Base-by-base conservation (phyloP, 2,888 invertebrate genomes). In the Ormyrus thymus region DNA sequence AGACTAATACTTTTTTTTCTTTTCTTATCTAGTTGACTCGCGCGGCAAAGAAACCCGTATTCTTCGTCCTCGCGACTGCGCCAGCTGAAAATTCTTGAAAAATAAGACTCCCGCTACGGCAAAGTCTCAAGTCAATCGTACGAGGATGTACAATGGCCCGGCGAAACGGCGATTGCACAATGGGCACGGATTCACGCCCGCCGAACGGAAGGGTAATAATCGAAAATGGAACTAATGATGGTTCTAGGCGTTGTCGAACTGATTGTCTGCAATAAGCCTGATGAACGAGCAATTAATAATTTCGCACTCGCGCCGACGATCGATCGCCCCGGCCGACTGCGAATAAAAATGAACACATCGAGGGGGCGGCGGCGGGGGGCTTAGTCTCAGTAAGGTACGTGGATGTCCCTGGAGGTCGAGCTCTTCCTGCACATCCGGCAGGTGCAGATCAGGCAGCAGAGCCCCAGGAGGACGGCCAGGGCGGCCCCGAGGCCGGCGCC, bases 391-490 rank as follows among this genome's bases (percentile, higher is more conserved):
- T 93, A 93, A 86, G 93, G 92, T 90, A 93, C 89, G 62, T 93
- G 93, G 76, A 93, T 92, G 79, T 93, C 93, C 81, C 93, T 92
- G 8, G 92, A 92, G 61, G 92, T 91, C 77, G 92, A 89, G 83
- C 93, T 92, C 85, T 92, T 92, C 90, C 93, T 92, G 89, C 93
- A 94, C 68, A 92, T 87, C 48, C 93, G 92, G 90, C 93, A 94
- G n/a, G 92, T 91, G 7, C 92, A 92, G 51, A 92, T 91, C 78
- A 94, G 88, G 76, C 93, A 93, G 69, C 92, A 91, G 0, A 92
- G 87, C 10, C 92, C 93, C 15, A 94, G 85, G 50, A 92, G 90
- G 64, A 92, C 88, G 0, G 93, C 94, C 45, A 93, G 88, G 4
- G 91, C 92, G 15, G 93, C 93, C 0, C 93, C 94, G n/a, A 94